Conservation (phyloP, 2,888 invertebrate species). For the Peribatodes rhomboidaria region DNA sequence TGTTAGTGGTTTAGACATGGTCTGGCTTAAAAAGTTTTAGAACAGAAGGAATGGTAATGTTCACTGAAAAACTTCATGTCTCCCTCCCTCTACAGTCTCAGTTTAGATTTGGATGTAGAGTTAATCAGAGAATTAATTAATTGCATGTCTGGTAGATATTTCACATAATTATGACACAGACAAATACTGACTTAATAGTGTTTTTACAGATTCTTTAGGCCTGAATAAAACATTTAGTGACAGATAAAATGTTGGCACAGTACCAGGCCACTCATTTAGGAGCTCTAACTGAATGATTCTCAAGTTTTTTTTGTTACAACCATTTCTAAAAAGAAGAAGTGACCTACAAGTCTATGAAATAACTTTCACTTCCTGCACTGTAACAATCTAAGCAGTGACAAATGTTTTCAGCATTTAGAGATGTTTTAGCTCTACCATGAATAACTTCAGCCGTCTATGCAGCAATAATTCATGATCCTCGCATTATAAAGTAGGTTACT, state of each 20-base stretch:
- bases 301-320: constrained; percentile 22
- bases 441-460: constrained; percentile 14
- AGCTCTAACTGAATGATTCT: constrained; percentile 10
- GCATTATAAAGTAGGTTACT: constrained; percentile 60
- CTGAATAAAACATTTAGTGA: constrained; percentile 2
- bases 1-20: too few species aligned
- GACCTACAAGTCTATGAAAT: constrained; percentile 34
- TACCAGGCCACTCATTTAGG: constrained; percentile 6
- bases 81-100: too few species aligned
- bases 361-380: constrained; percentile 51
- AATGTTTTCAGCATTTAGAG: constrained; percentile 25
- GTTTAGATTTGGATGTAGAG: too few species aligned
- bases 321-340: constrained; percentile 32
- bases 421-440: constrained; percentile 18
- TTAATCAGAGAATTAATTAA: too few species aligned
- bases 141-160: too few species aligned
- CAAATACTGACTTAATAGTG: too few species aligned
- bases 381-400: constrained; percentile 20
- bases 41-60: too few species aligned
- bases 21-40: too few species aligned
- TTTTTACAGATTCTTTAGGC: background rate
- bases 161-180: too few species aligned
- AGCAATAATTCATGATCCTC: constrained; percentile 40
- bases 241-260: constrained; percentile 5
- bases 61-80: too few species aligned